Percentiles rank a stretch among this genome's conserved stretches.
Conservation (phyloP, 1,140 invertebrate genomes). For the Drosophila aff. region DNA sequence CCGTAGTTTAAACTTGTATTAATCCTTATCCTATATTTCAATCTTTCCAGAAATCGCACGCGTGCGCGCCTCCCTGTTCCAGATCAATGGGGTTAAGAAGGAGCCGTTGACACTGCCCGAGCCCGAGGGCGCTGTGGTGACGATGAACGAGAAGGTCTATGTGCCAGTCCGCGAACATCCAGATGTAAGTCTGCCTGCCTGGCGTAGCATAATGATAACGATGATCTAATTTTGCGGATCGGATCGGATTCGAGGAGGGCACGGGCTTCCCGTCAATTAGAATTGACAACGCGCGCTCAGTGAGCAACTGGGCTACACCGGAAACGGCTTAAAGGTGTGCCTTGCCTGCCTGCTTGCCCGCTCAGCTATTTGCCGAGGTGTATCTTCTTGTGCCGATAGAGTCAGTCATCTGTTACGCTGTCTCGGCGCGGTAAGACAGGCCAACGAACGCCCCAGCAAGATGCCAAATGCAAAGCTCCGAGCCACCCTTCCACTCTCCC, state of each 20-base stretch:
- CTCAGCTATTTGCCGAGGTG: slow-evolving; percentile 41
- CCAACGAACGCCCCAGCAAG: slow-evolving; percentile 45
- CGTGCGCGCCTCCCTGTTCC: slow-evolving; percentile 98
- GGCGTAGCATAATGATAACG: slow-evolving; percentile 31
- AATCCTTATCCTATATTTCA: slow-evolving; percentile 66
- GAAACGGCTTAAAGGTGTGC: slow-evolving; percentile 81
- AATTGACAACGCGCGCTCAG: slow-evolving; percentile 73
- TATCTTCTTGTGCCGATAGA: slow-evolving; percentile 30
- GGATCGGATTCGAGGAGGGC: slow-evolving; percentile 59
- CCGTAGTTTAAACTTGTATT: slow-evolving; percentile 1
- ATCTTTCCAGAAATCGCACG: slow-evolving; percentile 98
- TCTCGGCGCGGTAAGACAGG: slow-evolving; percentile 48
- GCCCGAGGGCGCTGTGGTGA: slow-evolving; percentile 94
- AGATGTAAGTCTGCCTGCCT: slow-evolving; percentile 93
- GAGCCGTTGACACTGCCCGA: slow-evolving; percentile 97
- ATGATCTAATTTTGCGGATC: slow-evolving; percentile 75
- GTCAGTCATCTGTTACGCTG: slow-evolving; percentile 71
- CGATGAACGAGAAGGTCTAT: slow-evolving; percentile 99
- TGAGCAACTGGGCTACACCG: slow-evolving; percentile 81
- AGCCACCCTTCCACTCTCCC: slow-evolving; percentile 11
- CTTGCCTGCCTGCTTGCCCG: slow-evolving; percentile 29
- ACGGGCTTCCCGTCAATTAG: slow-evolving; percentile 78
- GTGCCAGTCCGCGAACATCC: slow-evolving; percentile 99
- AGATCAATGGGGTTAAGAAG: slow-evolving; percentile 98
- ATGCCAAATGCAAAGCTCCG: slow-evolving; percentile 64